phyloP scores from a whole-genome alignment of 2,797 vertebrate genomes.

The Iguana delicatissima region DNA sequence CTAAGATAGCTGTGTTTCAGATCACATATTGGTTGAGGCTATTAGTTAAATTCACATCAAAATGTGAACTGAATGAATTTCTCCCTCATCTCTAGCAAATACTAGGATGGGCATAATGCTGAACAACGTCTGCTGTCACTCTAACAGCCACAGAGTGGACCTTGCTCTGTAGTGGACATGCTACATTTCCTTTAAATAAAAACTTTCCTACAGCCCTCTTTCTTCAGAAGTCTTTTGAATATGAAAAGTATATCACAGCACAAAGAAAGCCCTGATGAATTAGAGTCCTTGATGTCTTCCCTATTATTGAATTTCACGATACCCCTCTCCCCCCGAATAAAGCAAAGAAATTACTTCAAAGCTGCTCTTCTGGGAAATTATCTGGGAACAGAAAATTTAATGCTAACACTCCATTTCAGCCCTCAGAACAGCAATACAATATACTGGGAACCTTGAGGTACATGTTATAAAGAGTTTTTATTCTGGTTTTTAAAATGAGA shows the following conservation, averaged over 20 bases:
- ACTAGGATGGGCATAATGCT: background rate
- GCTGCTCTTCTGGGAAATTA: slow-evolving; percentile 70
- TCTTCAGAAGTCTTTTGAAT: background rate
- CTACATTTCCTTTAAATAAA: slow-evolving; percentile 16
- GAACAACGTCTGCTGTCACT: background rate
- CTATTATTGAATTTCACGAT: slow-evolving; percentile 44
- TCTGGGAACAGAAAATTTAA: slow-evolving; percentile 66
- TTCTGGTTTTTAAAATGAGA: slow-evolving; percentile 34
- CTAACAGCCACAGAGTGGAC: background rate
- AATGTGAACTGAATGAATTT: background rate
- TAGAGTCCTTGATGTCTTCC: slow-evolving; percentile 45
- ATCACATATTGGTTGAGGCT: background rate
- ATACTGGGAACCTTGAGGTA: slow-evolving; percentile 36
- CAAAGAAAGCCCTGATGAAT: slow-evolving; percentile 49
- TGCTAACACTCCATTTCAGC: slow-evolving; percentile 46
- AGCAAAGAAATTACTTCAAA: slow-evolving; percentile 58
- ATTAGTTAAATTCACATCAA: background rate
- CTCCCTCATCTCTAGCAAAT: background rate
- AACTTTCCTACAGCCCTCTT: background rate
- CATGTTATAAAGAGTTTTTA: slow-evolving; percentile 4
- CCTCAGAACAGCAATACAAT: slow-evolving; percentile 24
- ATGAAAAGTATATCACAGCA: slow-evolving; percentile 15
- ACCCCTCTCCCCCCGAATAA: background rate
- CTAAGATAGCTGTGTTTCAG: background rate
- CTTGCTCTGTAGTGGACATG: background rate